Evolutionary conservation across 2,113 vertebrate genomes (phyloP), one percentile per base, ranked within the genome.

Genomic region (Oxyruncus cristatus): DNA sequence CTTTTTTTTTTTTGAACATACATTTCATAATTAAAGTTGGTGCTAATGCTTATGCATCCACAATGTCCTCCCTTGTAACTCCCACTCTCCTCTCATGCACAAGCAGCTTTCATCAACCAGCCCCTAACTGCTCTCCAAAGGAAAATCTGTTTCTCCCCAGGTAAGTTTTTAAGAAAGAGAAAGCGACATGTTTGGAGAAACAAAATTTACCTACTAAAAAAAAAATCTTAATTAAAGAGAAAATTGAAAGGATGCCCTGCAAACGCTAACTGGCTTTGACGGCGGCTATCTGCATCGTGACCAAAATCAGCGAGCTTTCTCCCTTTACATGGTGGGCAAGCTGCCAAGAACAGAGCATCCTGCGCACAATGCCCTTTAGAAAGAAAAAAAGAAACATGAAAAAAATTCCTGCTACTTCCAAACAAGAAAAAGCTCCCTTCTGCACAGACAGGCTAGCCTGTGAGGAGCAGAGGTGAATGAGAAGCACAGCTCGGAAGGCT

Each of bases 301-400:
- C 74, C 83, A 46, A 50, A 71, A 95, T 33, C 82, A 61, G 79
- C 0, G 8, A 89, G 83, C n/a, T 74, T 50, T 92, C 74, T 89
- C 77, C 61, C 58, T 81, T 85, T 22, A 3, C 87, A 77, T 75
- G 47, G 27, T 11, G 6, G 82, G 93, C 28, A 0, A 62, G 74
- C 81, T 68, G 94, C 84, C 92, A 81, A 85, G 85, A 84, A 33
- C 46, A 89, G 77, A 80, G 91, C 84, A 88, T 88, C 85, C 92
- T 93, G 88, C 4, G 0, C 81, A 91, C 44, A 70, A 41, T 67
- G 73, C 83, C 79, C 85, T 94, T 93, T 78, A 35, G 74, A 77
- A 76, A 92, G 39, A 10, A 32, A 44, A 41, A 58, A 30, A 35
- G 12, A 73, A 58, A 53, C 12, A 15, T 26, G 28, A 16, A 78